Percentiles rank a stretch among this genome's conserved stretches.
phyloP scores from a whole-genome alignment of 1,140 invertebrate genomes.

The Arion vulgaris region DNA sequence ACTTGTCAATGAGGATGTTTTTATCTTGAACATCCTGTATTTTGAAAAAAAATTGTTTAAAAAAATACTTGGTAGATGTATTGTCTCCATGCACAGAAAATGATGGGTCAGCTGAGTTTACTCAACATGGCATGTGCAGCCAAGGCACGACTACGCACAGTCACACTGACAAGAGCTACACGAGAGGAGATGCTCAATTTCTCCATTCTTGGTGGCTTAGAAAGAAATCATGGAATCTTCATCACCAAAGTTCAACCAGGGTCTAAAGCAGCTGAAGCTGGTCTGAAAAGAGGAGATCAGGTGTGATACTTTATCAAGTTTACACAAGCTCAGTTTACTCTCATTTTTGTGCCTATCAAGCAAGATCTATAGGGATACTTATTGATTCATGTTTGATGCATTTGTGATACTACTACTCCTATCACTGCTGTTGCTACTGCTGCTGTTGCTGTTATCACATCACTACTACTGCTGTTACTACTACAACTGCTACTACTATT shows the following conservation, averaged over 20 bases:
- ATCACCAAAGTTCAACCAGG: constrained; percentile 93
- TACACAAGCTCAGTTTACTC: neutral
- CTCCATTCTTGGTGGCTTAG: constrained; percentile 89
- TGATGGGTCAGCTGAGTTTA: constrained; percentile 79
- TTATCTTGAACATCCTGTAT: too few species aligned
- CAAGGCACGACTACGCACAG: constrained; percentile 91
- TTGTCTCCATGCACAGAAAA: constrained; percentile 59
- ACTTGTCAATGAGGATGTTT: too few species aligned
- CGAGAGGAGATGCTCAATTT: constrained; percentile 92
- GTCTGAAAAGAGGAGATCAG: constrained; percentile 96
- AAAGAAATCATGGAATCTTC: constrained; percentile 93
- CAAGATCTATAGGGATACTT: too few species aligned
- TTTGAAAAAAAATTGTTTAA: too few species aligned
- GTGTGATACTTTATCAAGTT: constrained; percentile 49
- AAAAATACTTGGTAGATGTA: too few species aligned
- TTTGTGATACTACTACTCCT: too few species aligned
- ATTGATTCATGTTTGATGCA: too few species aligned
- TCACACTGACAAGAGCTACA: constrained; percentile 91
- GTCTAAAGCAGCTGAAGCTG: constrained; percentile 96
- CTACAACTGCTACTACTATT: too few species aligned
- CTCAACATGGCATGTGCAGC: constrained; percentile 97
- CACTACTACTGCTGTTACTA: too few species aligned
- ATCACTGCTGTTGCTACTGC: too few species aligned
- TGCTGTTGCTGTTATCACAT: too few species aligned
- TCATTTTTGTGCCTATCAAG: too few species aligned